A percentile compares a stretch with the other conserved stretches of the same genome.
Evolutionary conservation across 2,113 vertebrate species (phyloP).

Genomic region (Pyxicephalus adspersus): DNA sequence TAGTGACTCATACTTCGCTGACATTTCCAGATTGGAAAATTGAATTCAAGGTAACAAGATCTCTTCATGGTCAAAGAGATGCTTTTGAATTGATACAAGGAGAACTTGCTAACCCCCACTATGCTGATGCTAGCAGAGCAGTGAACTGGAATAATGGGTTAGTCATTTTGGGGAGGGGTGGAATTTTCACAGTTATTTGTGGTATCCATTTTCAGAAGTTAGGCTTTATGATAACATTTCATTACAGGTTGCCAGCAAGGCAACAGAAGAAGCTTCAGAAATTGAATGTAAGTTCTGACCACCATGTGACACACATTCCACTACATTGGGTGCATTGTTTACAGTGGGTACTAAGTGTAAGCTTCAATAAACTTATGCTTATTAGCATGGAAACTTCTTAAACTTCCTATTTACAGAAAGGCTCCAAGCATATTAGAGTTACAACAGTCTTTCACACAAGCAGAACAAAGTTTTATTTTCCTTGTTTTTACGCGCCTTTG

Average conservation of each 20-base stretch:
- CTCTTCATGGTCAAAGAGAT: too few relatives aligned
- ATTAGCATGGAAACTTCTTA: background rate
- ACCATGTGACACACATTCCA: background rate
- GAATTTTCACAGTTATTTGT: conserved; percentile 6
- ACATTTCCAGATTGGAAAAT: too few relatives aligned
- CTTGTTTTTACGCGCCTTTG: conserved; percentile 19
- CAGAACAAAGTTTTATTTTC: background rate
- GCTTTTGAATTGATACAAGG: too few relatives aligned
- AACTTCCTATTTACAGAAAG: background rate
- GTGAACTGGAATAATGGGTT: conserved; percentile 23
- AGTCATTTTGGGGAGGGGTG: background rate
- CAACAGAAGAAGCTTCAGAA: background rate
- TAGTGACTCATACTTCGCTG: too few relatives aligned
- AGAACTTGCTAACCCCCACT: background rate
- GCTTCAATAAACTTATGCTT: background rate
- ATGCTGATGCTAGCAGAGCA: background rate
- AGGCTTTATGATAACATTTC: background rate
- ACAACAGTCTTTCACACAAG: background rate
- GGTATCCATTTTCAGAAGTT: background rate
- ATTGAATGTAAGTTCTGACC: too few relatives aligned
- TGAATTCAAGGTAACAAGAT: too few relatives aligned
- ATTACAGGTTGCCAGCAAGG: background rate
- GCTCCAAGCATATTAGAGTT: background rate
- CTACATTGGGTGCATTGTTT: too few relatives aligned
- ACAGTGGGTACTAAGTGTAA: background rate